Evolutionary conservation across 2,113 vertebrate genomes (phyloP), one percentile per base, ranked within the genome.

Genomic region (Myotis davidii): DNA sequence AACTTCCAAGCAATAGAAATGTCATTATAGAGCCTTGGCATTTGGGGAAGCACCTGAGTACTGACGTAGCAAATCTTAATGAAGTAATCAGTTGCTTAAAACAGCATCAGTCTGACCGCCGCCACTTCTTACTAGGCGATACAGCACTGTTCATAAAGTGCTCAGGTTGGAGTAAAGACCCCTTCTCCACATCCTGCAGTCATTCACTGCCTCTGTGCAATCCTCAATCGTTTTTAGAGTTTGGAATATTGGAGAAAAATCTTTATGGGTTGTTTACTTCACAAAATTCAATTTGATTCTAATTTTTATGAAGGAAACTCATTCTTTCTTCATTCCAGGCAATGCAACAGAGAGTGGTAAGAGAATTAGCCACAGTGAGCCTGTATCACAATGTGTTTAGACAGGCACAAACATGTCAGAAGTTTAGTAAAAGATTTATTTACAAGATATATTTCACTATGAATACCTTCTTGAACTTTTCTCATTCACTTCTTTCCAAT

Each of bases 281-380:
- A 45, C 2, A 56, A 64, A 70, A 59, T 42, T 85, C 54, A 84
- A 45, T 73, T 91, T 37, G 79, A 84, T 91, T 82, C 34, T 82
- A 96, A 94, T 67, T 54, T 95, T 94, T 73, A 85, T 70, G 65
- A 94, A 85, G 77, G 37, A 90, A 95, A 54, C 9, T 95, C 81
- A 88, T 56, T 98, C 85, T 89, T 94, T 85, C 50, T 97, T 97
- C 83, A 94, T 96, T 93, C 78, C 74, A 96, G 39, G 73, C 42
- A 96, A 56, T 37, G 34, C 39, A 92, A 90, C 50, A 97, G 94
- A 98, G 97, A 96, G 79, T 73, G 92, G 65, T 94, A 91, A 96
- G 96, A 50, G 56, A 88, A 85, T 77, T 86, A 96, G 73, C 34
- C 90, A 95, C 16, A 27, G 0, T 29, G 76, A 69, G 13, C 21